A percentile compares a stretch with the other conserved stretches of the same genome.
phyloP scores from a whole-genome alignment of 2,113 vertebrate genomes.

The Coturnix japonica region DNA sequence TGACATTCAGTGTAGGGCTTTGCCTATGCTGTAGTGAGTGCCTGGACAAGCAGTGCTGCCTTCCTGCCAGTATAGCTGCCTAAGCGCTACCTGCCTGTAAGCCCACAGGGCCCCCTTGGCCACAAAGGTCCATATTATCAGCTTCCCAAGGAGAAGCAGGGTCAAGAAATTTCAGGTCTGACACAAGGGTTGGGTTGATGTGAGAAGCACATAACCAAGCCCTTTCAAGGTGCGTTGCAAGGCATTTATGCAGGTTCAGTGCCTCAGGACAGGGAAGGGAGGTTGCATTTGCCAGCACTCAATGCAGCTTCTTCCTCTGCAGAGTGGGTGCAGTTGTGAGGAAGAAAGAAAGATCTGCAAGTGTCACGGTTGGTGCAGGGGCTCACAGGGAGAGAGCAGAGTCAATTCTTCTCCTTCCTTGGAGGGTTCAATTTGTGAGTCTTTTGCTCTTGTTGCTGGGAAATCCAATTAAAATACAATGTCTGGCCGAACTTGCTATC shows the following conservation, averaged over 20 bases:
- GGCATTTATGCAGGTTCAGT: not conserved
- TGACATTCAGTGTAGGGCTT: not conserved
- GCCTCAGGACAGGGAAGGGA: not conserved
- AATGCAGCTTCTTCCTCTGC: not conserved
- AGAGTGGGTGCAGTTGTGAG: not conserved
- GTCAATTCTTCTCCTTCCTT: not conserved
- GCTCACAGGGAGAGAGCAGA: not conserved
- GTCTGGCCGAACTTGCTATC: slow-evolving; percentile 16
- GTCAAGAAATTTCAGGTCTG: not conserved
- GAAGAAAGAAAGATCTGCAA: not conserved
- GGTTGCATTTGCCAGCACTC: not conserved
- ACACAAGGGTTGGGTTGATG: not conserved
- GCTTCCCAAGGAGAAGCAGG: not conserved
- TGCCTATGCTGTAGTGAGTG: not conserved
- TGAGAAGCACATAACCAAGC: not conserved
- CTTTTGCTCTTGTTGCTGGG: slow-evolving; percentile 1
- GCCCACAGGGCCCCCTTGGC: not conserved
- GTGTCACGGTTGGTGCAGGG: accelerated
- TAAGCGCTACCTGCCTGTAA: not conserved
- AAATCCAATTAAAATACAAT: slow-evolving; percentile 45
- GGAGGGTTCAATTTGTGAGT: not conserved
- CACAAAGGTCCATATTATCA: not conserved
- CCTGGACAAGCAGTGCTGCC: not conserved
- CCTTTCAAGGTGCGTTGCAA: not conserved
- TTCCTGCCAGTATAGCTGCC: not conserved